Evolutionary conservation across 2,797 vertebrate genomes (phyloP).

Genomic region (Acridotheres tristis): DNA sequence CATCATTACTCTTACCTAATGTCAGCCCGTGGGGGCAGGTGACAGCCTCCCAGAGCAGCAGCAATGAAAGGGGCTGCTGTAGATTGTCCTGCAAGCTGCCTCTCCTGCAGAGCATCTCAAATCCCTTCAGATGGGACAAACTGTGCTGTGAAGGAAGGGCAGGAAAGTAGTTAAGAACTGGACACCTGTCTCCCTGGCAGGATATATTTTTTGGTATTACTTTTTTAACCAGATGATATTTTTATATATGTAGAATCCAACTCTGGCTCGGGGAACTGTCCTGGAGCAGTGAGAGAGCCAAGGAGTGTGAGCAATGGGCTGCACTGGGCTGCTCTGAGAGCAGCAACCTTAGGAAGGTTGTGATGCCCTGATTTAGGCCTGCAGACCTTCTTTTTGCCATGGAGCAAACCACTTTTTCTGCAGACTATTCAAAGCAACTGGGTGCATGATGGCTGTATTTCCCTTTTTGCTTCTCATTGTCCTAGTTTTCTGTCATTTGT

Average conservation of each 20-base stretch:
- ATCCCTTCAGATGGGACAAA: background rate
- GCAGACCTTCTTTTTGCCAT: background rate
- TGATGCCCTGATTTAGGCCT: background rate
- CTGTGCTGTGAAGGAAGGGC: background rate
- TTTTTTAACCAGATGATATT: background rate
- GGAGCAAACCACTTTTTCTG: background rate
- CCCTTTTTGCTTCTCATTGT: constrained; percentile 30
- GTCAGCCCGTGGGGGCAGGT: background rate
- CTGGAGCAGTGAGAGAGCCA: background rate
- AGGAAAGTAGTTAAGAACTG: background rate
- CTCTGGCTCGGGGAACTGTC: background rate
- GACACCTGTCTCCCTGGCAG: fast-evolving
- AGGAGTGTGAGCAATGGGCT: background rate
- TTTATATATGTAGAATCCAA: background rate
- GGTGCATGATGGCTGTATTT: background rate
- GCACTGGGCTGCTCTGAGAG: background rate
- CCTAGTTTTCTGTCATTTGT: constrained; percentile 58
- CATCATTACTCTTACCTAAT: background rate
- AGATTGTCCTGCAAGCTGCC: background rate
- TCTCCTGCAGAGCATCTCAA: background rate
- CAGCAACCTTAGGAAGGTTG: background rate
- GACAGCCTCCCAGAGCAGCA: background rate
- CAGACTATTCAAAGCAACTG: background rate
- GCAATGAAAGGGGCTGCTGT: background rate
- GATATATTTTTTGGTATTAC: background rate